These are phyloP conservation scores for Piprites chloris DNA, from an alignment of 2,113 vertebrate species.

Conservation along the genomic window DNA sequence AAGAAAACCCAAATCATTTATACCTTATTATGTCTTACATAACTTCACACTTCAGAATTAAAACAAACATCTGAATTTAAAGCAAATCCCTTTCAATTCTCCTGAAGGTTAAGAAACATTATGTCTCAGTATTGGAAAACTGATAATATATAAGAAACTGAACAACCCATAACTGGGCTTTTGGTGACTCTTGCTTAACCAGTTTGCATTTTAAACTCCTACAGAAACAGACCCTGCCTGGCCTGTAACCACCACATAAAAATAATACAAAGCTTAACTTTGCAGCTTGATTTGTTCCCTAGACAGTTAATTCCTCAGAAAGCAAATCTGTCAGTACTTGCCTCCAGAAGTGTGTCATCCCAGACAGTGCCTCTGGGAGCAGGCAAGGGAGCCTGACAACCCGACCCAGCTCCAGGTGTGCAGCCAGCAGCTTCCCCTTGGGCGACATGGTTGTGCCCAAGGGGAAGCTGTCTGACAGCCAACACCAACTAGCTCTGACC, in stretches of 20 bases:
- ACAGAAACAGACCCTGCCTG: background rate
- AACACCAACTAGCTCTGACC: background rate
- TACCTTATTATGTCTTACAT: background rate
- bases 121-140: background rate
- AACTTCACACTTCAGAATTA: background rate
- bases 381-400: background rate
- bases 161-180: background rate
- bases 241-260: background rate
- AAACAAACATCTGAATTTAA: background rate
- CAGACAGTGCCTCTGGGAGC: background rate
- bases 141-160: background rate
- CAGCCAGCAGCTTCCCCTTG: background rate
- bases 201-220: background rate
- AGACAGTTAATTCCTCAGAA: background rate
- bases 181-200: background rate
- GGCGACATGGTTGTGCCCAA: rapidly evolving
- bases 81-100: background rate
- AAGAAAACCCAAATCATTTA: background rate
- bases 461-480: background rate
- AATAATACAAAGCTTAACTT: background rate
- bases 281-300: background rate
- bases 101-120: background rate
- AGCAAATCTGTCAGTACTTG: background rate
- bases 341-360: background rate
- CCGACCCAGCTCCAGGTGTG: background rate